These are phyloP conservation scores for Tympanuchus pallidicinctus DNA, from an alignment of 2,113 vertebrate genomes.

Conservation along the genomic window DNA sequence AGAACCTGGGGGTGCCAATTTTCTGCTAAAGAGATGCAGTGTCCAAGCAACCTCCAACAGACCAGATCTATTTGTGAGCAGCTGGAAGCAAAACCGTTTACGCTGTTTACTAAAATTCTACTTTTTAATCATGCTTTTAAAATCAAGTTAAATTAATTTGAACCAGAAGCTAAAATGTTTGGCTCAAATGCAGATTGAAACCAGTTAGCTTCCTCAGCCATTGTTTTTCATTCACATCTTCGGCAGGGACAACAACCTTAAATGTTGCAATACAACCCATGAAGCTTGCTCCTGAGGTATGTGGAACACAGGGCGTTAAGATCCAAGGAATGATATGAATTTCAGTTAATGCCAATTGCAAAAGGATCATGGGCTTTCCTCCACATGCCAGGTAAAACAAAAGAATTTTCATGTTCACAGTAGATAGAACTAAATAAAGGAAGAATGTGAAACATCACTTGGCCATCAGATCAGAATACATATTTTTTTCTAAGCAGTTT, in stretches of 20 bases:
- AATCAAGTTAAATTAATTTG: slow-evolving; percentile 21
- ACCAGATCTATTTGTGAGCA: neutral
- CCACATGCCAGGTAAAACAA: slow-evolving; percentile 52
- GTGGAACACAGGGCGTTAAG: neutral
- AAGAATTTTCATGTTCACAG: neutral
- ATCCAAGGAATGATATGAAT: slow-evolving; percentile 8
- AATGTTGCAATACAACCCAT: neutral
- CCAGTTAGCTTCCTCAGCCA: neutral
- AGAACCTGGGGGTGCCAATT: neutral
- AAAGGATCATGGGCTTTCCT: slow-evolving; percentile 27
- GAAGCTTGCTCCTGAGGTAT: neutral
- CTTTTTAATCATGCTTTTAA: neutral
- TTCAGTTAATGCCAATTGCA: slow-evolving; percentile 18
- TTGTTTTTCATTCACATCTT: neutral
- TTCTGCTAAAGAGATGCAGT: neutral
- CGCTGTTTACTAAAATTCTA: neutral
- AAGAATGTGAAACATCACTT: neutral
- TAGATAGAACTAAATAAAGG: neutral
- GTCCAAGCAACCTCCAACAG: neutral
- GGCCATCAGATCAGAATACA: neutral
- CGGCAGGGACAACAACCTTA: neutral
- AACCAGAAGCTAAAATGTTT: neutral
- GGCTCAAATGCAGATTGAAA: neutral
- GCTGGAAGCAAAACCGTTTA: neutral
- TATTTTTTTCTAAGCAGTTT: neutral